These are phyloP conservation scores for Agapostemon virescens DNA, from an alignment of 2,888 invertebrate species.

Conservation along the genomic window DNA sequence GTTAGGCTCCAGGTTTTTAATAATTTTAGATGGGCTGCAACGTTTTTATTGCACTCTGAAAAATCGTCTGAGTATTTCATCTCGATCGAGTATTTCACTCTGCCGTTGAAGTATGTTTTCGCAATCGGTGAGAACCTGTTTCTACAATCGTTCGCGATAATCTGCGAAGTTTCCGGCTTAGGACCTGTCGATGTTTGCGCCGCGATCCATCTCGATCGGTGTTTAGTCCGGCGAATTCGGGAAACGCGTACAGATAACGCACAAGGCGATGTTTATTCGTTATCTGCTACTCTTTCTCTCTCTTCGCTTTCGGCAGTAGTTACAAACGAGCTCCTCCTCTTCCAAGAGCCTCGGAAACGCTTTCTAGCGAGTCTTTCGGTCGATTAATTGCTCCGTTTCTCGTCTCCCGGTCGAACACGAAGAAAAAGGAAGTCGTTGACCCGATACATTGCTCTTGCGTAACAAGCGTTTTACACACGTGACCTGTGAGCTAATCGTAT, in stretches of 20 bases:
- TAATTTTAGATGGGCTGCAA: too few species aligned
- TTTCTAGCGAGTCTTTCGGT: not conserved
- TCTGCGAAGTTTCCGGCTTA: not conserved
- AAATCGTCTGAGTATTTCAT: too few species aligned
- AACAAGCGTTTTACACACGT: slow-evolving; percentile 56
- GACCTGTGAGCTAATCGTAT: slow-evolving; percentile 46
- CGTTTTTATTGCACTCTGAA: too few species aligned
- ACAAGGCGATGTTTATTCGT: slow-evolving; percentile 41
- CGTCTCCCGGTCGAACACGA: not conserved
- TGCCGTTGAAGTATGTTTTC: too few species aligned
- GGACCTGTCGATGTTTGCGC: slow-evolving; percentile 29
- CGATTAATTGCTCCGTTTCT: slow-evolving; percentile 32
- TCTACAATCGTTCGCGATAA: slow-evolving; percentile 22
- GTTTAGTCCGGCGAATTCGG: slow-evolving; percentile 3
- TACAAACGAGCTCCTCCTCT: not conserved
- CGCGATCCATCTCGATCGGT: not conserved
- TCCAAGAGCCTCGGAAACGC: not conserved
- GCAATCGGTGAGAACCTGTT: not conserved
- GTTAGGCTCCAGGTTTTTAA: too few species aligned
- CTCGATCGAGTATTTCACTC: too few species aligned
- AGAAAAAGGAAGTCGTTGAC: slow-evolving; percentile 55
- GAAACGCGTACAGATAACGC: slow-evolving; percentile 7
- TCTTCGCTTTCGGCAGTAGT: not conserved
- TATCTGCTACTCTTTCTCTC: slow-evolving; percentile 31
- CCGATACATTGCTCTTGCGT: slow-evolving; percentile 57